phyloP scores from a whole-genome alignment of 2,797 vertebrate genomes.

The Esox lucius region DNA sequence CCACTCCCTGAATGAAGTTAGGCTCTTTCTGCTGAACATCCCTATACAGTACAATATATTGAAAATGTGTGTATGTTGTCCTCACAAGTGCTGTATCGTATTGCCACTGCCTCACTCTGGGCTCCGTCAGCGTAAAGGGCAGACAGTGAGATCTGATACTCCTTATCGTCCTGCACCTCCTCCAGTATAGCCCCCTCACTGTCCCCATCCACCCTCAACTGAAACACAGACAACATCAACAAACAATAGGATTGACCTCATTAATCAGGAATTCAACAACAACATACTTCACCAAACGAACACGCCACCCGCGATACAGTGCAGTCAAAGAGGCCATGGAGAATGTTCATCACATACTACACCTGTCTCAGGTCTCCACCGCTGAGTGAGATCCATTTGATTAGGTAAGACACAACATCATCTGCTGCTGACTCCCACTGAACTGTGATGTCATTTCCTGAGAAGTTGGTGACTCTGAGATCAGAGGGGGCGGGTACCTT shows the following conservation, averaged over 20 bases:
- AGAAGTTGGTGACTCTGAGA: constrained; percentile 83
- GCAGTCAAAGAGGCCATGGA: too few species aligned
- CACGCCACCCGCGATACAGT: neutral
- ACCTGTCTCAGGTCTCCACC: constrained; percentile 89
- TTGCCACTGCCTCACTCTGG: constrained; percentile 85
- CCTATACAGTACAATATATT: neutral
- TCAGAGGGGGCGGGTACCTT: constrained; percentile 84
- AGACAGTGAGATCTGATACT: constrained; percentile 91
- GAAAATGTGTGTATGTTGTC: constrained; percentile 34
- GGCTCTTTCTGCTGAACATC: neutral
- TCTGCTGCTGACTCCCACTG: constrained; percentile 83
- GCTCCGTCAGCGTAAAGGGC: constrained; percentile 88
- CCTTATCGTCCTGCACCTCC: constrained; percentile 81
- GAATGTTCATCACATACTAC: neutral
- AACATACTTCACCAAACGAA: neutral
- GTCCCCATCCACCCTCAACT: constrained; percentile 84
- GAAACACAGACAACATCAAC: neutral
- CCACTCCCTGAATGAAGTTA: neutral
- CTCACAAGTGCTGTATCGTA: constrained; percentile 87
- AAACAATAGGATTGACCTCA: neutral
- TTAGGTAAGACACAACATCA: constrained; percentile 87
- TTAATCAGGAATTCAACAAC: neutral
- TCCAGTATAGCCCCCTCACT: constrained; percentile 77
- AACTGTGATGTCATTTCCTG: constrained; percentile 77
- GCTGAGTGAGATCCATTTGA: constrained; percentile 88